A percentile compares a stretch with the other conserved stretches of the same genome.
Conservation (phyloP, 2,797 vertebrate genomes). For the Hafferia zeledoni region DNA sequence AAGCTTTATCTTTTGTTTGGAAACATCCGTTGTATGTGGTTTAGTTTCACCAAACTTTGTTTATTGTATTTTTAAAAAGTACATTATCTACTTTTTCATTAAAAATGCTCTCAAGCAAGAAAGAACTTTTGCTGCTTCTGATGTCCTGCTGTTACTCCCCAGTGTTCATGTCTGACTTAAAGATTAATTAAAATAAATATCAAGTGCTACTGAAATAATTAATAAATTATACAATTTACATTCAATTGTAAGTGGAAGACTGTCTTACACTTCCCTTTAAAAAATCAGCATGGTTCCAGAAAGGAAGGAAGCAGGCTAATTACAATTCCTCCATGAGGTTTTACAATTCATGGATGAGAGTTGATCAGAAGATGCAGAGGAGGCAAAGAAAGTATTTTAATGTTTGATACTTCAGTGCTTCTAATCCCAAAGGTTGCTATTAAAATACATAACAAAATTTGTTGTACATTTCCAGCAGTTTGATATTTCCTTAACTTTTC, state of each 20-base stretch:
- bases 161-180: conserved; percentile 65
- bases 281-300: conserved; percentile 66
- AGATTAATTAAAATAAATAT: conserved; percentile 78
- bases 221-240: conserved; percentile 71
- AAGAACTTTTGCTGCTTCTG: conserved; percentile 20
- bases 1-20: neutral
- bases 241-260: conserved; percentile 67
- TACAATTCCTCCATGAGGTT: conserved; percentile 27
- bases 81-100: conserved; percentile 24
- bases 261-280: conserved; percentile 59
- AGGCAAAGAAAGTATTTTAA: conserved; percentile 50
- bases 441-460: conserved; percentile 16
- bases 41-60: neutral
- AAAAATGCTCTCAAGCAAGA: neutral
- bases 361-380: conserved; percentile 52
- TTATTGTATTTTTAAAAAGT: neutral
- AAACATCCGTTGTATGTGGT: neutral
- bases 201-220: conserved; percentile 73
- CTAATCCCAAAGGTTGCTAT: conserved; percentile 52
- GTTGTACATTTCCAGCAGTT: neutral
- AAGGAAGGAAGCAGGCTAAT: conserved; percentile 66
- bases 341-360: conserved; percentile 36
- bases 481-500: neutral
- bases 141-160: conserved; percentile 67
- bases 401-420: conserved; percentile 52